A percentile compares a stretch with the other conserved stretches of the same genome.
Evolutionary conservation across 1,140 invertebrate genomes (phyloP).

Genomic region (Brevipalpus yothersi): DNA sequence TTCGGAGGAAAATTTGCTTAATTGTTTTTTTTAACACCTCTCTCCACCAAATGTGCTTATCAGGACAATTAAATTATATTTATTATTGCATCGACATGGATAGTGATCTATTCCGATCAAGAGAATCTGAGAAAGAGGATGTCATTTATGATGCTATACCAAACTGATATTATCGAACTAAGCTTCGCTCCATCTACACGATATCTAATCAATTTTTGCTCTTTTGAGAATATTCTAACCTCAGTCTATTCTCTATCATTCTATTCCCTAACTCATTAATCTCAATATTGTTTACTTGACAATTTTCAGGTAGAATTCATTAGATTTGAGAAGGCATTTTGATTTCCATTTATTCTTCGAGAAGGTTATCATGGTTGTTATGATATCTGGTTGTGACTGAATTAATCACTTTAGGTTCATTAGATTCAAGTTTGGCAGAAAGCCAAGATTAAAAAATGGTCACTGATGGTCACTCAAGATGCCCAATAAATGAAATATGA

Average conservation of each 20-base stretch:
- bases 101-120: conserved; percentile 37
- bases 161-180: conserved; percentile 68
- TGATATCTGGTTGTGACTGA: too few species aligned
- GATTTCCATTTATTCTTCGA: background rate
- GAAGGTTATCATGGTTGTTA: background rate
- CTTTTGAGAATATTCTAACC: too few species aligned
- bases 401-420: too few species aligned
- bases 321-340: background rate
- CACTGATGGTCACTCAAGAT: too few species aligned
- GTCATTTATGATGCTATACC: conserved; percentile 66
- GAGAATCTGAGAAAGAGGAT: conserved; percentile 40
- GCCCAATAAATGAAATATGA: too few species aligned
- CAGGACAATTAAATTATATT: conserved; percentile 68
- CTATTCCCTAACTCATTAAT: too few species aligned
- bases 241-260: background rate
- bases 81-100: conserved; percentile 48
- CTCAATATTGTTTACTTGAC: too few species aligned
- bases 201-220: too few species aligned
- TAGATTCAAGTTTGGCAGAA: too few species aligned
- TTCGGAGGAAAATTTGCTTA: too few species aligned
- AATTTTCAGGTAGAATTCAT: background rate
- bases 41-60: conserved; percentile 25
- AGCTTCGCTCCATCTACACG: too few species aligned
- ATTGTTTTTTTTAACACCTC: background rate
- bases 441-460: too few species aligned